A percentile compares a stretch with the other conserved stretches of the same genome.
Conservation (phyloP, 2,797 vertebrate species). For the Rachycentron canadum region DNA sequence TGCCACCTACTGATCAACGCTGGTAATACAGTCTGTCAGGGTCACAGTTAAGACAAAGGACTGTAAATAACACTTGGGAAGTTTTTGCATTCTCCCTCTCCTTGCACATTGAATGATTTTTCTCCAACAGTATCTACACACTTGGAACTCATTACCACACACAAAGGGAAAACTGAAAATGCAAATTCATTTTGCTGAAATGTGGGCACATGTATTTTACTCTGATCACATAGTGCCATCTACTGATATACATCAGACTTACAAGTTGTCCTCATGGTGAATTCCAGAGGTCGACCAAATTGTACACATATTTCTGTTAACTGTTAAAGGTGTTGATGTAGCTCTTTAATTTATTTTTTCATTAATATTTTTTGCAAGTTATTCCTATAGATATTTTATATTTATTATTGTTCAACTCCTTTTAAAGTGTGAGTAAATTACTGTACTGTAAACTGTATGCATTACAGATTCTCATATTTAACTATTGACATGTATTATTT, state of each 20-base stretch:
- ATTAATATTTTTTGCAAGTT: not conserved
- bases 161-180: conserved; percentile 5
- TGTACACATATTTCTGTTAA: not conserved
- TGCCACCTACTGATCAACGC: conserved; percentile 73
- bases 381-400: not conserved
- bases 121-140: not conserved
- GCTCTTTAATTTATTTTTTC: not conserved
- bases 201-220: not conserved
- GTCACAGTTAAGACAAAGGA: not conserved
- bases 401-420: not conserved
- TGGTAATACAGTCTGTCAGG: not conserved
- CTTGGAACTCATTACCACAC: not conserved
- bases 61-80: not conserved
- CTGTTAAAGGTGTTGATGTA: conserved; percentile 1
- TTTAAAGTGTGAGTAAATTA: conserved; percentile 1
- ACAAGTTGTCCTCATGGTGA: conserved; percentile 2
- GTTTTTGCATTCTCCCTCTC: not conserved
- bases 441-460: not conserved
- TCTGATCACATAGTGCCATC: conserved; percentile 75
- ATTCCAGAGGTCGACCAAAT: not conserved
- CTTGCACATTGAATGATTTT: not conserved
- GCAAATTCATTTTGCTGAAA: not conserved
- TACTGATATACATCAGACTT: conserved; percentile 51
- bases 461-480: not conserved
- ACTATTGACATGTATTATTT: not conserved